Evolutionary conservation across 2,888 invertebrate genomes (phyloP), one percentile per base, ranked within the genome.

Genomic region (Entomobrya proxima): DNA sequence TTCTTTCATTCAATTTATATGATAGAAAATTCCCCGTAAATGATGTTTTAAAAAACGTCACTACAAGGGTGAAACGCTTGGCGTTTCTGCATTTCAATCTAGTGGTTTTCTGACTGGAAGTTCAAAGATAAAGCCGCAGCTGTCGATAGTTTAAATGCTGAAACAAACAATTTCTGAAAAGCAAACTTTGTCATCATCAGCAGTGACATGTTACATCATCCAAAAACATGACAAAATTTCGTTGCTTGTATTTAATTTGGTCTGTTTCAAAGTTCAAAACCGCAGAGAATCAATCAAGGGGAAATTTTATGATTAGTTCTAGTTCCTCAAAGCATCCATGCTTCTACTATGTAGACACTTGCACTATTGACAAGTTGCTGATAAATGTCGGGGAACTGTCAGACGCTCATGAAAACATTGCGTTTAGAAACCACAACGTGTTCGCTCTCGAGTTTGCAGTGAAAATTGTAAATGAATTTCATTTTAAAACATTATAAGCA

Each of bases 271-370:
- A 30, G 15, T 61, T 3, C n/a, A 61, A 61, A 61, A 30, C 32
- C 61, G 30, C 61, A 61, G 18, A 15, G 35, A 75, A 52, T 35
- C 75, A 52, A 75, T 75, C 21, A 75, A 75, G 15, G 52, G 21
- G 35, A 52, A 75, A 52, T 52, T 52, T 35, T n/a, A n/a, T 52
- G 30, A 75, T 75, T 75, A 52, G 75, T 75, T 75, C 75, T 52
- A 55, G 52, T 61, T 11, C 61, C n/a, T 61, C 61, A 61, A 15
- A 32, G 30, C 9, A 55, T 24, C n/a, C 50, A 50, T 50, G 50
- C 7, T n/a, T 50, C n/a, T n/a, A n/a, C n/a, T n/a, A n/a, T n/a
- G n/a, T n/a, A n/a, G n/a, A n/a, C n/a, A n/a, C n/a, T n/a, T n/a
- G n/a, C n/a, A n/a, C n/a, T n/a, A n/a, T n/a, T n/a, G n/a, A n/a